Evolutionary conservation across 2,113 vertebrate species (phyloP), one percentile per base, ranked within the genome.

Genomic region (Thermophis baileyi): DNA sequence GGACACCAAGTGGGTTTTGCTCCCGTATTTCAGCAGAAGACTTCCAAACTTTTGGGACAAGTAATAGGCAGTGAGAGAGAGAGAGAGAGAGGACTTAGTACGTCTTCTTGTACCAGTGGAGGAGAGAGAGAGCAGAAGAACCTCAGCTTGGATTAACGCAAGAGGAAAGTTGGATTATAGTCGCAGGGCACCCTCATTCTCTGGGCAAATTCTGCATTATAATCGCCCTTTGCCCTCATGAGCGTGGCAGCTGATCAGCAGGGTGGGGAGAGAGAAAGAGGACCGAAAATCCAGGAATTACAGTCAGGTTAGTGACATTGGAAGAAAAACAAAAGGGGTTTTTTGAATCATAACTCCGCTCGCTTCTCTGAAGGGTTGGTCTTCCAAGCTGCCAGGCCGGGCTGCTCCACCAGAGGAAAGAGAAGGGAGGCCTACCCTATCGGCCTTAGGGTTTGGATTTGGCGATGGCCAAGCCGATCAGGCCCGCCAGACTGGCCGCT

Each of bases 391-490:
- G 44, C 88, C 69, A 40, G 51, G 40, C 30, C 10, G n/a, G 44
- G 51, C 60, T 6, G 20, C 88, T 49, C 35, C n/a, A 9, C 44
- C 69, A 22, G 87, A 50, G 81, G 35, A 81, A 81, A 25, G 55
- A n/a, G 50, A 47, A 40, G 69, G 46, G 54, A 24, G 53, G 74
- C 44, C 54, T 2, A 20, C 60, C 87, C 22, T 12, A 85, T 35
- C 10, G 8, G 24, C 0, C 85, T 98, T 98, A 99, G 90, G 98
- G 97, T 96, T 98, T 99, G 91, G 98, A 97, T 96, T 99, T 99
- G 94, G 98, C 95, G 89, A 99, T 98, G 0, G 98, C 98, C 96
- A 99, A 94, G 88, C 98, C 99, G 51, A 99, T 98, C 94, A 99
- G 98, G 86, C 98, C 98, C 0, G 98, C 98, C 92, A 99, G 94